Base-by-base conservation (phyloP, 2,113 vertebrate species). In the Ariopsis seemanni region DNA sequence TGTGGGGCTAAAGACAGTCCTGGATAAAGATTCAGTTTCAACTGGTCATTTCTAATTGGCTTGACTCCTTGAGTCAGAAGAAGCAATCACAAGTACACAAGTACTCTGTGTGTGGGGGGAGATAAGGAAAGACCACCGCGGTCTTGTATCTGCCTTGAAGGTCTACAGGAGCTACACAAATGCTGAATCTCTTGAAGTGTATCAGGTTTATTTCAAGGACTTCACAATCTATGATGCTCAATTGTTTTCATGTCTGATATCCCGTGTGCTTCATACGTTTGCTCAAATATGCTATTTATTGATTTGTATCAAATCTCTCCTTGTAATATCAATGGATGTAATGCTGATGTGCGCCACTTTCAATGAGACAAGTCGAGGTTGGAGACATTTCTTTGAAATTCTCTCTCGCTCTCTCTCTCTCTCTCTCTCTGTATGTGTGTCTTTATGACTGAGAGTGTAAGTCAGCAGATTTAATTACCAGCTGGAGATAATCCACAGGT, bases 401-500 rank as follows among this genome's bases (percentile, higher is more conserved):
- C 48, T 75, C 72, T 77, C 74, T 77, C 74, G 52, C 15, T 77
- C 42, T 22, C 71, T 12, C 8, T 25, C 42, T 22, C 71, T 12
- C 8, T 25, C 72, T 9, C 34, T 10, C 71, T 48, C 34, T 52
- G 20, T 12, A 12, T 12, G n/a, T 5, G 20, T 52, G 71, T 67
- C 55, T 42, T 60, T 58, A 58, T 55, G 62, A 53, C 58, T 83
- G 77, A 91, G 79, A 87, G 89, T 85, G 92, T 72, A 88, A 92
- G 90, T 86, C 85, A 84, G 89, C 90, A 53, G 78, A 84, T 93
- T 92, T 93, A 94, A 94, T 93, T 92, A 93, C 89, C 87, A 83
- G 63, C 77, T 83, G 14, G 84, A 90, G 90, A 92, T 93, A 91
- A 93, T 93, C 92, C 91, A 88, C 90, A 93, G 89, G 92, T 94